Percentiles rank a stretch among this genome's conserved stretches.
Conservation (phyloP, 2,797 vertebrate species). For the Diplodus puntazzo region DNA sequence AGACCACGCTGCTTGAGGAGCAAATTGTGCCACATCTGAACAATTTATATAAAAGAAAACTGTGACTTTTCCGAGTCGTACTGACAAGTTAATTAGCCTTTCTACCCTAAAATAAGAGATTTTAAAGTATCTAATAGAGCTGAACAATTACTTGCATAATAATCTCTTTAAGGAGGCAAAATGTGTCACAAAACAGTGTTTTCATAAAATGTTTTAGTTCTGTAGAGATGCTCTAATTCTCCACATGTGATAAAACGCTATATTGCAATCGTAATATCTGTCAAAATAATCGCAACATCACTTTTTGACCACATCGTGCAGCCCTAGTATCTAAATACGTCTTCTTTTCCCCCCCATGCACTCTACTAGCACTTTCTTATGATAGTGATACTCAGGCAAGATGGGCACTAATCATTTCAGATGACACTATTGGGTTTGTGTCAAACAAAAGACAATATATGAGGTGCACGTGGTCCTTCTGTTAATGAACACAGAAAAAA, state of each 20-base stretch:
- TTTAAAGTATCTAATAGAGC: background rate
- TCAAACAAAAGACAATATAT: background rate
- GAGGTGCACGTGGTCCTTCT: background rate
- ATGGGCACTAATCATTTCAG: background rate
- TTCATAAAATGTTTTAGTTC: no score
- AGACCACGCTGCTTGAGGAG: background rate
- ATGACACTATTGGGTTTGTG: background rate
- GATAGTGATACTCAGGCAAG: background rate
- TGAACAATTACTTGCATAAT: no score
- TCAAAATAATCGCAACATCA: no score
- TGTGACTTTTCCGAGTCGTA: background rate
- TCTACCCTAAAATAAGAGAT: background rate
- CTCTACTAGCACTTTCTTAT: background rate
- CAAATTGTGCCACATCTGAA: background rate
- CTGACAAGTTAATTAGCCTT: background rate
- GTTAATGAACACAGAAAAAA: background rate
- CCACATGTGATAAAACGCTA: no score
- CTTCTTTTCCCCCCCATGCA: no score
- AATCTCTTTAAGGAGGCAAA: no score
- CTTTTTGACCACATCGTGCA: no score
- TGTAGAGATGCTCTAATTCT: no score
- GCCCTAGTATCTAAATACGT: background rate
- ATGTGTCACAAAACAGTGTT: no score
- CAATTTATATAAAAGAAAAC: background rate
- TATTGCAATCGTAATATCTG: no score